Conservation (phyloP, 2,113 vertebrate genomes). For the Opisthocomus hoazin region DNA sequence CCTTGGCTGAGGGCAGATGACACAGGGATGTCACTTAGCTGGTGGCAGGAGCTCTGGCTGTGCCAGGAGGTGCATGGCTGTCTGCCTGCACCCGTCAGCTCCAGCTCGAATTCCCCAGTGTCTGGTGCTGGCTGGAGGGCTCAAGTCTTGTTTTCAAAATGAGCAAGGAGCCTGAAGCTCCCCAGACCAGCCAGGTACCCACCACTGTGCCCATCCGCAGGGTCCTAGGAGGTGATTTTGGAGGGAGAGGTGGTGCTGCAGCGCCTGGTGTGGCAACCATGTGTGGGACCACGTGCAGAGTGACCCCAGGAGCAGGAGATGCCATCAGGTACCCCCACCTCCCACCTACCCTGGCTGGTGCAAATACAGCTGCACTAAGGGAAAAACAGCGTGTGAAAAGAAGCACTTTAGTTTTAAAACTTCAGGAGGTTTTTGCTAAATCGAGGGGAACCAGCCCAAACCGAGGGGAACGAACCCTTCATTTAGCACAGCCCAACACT, state of each 20-base stretch:
- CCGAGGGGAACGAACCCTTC: not conserved
- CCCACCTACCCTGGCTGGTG: not conserved
- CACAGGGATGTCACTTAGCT: accelerated
- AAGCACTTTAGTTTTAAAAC: not conserved
- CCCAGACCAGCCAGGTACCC: not conserved
- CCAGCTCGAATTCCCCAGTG: accelerated
- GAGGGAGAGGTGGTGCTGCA: not conserved
- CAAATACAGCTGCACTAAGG: not conserved
- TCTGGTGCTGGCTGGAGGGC: too few relatives aligned
- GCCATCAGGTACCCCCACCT: not conserved
- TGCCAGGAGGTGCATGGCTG: not conserved
- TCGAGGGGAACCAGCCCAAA: not conserved
- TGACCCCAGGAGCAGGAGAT: not conserved
- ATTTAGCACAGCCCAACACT: not conserved
- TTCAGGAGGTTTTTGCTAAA: not conserved
- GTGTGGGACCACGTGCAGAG: accelerated
- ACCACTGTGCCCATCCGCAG: not conserved
- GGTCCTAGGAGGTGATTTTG: not conserved
- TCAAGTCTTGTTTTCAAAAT: not conserved
- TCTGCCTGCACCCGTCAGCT: not conserved
- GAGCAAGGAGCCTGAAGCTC: not conserved
- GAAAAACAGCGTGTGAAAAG: not conserved
- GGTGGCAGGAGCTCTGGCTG: not conserved
- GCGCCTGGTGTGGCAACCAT: accelerated
- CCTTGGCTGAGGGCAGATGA: not conserved